A percentile compares a stretch with the other conserved stretches of the same genome.
phyloP scores from a whole-genome alignment of 2,888 invertebrate species.

The Periphyllus acericola region DNA sequence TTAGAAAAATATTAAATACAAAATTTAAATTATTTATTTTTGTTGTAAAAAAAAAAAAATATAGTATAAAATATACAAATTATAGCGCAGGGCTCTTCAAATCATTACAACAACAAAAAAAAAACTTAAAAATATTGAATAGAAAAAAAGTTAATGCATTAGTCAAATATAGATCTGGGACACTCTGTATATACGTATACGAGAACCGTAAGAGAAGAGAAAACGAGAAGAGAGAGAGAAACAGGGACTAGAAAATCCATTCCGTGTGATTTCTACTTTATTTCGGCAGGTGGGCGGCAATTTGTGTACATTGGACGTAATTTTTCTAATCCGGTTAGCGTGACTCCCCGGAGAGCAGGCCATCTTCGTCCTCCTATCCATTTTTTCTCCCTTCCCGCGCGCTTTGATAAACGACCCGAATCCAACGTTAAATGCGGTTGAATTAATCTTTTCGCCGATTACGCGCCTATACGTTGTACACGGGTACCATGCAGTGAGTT shows the following conservation, averaged over 20 bases:
- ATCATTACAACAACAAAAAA: no score
- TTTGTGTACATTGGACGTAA: constrained; percentile 40
- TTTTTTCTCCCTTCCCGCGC: neutral
- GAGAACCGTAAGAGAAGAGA: no score
- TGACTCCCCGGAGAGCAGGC: constrained; percentile 36
- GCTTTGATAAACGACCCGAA: constrained; percentile 10
- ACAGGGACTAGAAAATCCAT: neutral
- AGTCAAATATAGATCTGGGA: no score
- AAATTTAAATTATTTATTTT: no score
- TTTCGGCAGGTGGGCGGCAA: constrained; percentile 36
- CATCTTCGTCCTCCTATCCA: neutral
- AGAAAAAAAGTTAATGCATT: no score
- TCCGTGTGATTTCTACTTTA: constrained; percentile 22
- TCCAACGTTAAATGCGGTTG: constrained; percentile 32
- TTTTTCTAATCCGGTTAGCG: constrained; percentile 51
- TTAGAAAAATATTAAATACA: no score
- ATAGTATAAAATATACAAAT: no score
- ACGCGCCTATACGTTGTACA: neutral
- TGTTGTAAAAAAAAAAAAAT: no score
- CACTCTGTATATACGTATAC: no score
- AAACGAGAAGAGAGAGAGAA: neutral
- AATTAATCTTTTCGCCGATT: constrained; percentile 52
- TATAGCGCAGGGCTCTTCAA: no score
- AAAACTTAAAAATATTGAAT: no score
- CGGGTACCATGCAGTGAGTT: neutral